Percentiles rank a stretch among this genome's conserved stretches.
These are phyloP conservation scores for Orthonychiurus folsomi DNA, from an alignment of 2,888 invertebrate genomes.

Conservation along the genomic window DNA sequence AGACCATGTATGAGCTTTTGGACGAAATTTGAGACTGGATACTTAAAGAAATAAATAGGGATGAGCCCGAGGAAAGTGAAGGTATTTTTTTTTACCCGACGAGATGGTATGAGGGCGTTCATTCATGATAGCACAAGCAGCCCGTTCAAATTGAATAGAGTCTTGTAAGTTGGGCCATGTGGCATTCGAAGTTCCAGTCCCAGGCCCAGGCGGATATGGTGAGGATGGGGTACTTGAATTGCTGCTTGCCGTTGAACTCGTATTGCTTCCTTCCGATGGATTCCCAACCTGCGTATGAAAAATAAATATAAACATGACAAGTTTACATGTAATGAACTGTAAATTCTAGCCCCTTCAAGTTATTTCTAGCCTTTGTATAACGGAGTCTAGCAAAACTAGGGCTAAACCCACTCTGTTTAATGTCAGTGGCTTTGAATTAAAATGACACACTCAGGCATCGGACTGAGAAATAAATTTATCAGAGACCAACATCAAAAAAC, in stretches of 20 bases:
- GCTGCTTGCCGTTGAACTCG: conserved; percentile 40
- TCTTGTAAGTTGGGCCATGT: conserved; percentile 74
- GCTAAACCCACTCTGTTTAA: too few species aligned
- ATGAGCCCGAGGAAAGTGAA: background rate
- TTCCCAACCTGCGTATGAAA: conserved; percentile 26
- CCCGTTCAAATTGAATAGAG: conserved; percentile 62
- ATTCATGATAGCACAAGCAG: conserved; percentile 62
- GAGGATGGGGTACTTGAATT: conserved; percentile 49
- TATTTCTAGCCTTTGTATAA: background rate
- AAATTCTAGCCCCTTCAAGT: background rate
- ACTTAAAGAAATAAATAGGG: background rate
- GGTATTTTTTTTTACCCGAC: conserved; percentile 51
- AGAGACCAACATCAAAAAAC: too few species aligned
- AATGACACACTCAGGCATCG: too few species aligned
- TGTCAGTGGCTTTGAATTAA: too few species aligned
- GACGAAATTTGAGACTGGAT: background rate
- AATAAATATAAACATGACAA: conserved; percentile 8
- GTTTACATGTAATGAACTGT: background rate
- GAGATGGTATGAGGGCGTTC: conserved; percentile 90
- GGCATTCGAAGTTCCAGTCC: conserved; percentile 51
- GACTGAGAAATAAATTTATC: too few species aligned
- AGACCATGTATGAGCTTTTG: too few species aligned
- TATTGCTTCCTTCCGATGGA: conserved; percentile 38
- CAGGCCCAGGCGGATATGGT: conserved; percentile 43
- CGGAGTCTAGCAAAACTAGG: background rate